phyloP scores from a whole-genome alignment of 2,888 invertebrate genomes.

The Macropis europaea region DNA sequence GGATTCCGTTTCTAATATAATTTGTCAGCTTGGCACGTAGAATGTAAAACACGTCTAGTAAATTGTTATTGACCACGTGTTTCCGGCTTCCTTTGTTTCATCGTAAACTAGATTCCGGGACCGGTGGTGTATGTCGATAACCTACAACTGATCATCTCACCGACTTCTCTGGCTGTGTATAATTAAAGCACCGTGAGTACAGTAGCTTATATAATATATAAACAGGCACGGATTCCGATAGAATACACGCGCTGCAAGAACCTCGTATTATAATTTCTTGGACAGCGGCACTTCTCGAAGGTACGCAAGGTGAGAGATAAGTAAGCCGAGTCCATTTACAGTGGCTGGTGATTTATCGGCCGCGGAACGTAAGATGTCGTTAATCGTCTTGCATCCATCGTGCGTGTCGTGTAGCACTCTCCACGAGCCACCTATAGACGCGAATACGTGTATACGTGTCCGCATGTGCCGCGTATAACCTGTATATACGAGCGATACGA shows the following conservation, averaged over 20 bases:
- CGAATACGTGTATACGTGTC: not conserved
- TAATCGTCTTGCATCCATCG: slow-evolving; percentile 47
- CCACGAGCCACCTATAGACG: not conserved
- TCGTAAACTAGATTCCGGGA: not conserved
- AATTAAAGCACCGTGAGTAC: not conserved
- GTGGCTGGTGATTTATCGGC: slow-evolving; percentile 49
- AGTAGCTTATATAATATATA: slow-evolving; percentile 13
- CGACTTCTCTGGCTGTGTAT: not conserved
- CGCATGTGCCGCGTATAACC: not conserved
- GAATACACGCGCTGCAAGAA: not conserved
- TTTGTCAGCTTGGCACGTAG: not conserved
- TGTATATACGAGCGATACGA: slow-evolving; percentile 3
- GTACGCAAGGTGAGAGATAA: slow-evolving; percentile 44
- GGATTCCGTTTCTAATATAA: not conserved
- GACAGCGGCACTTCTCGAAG: slow-evolving; percentile 12
- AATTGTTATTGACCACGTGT: not conserved
- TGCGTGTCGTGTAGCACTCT: slow-evolving; percentile 15
- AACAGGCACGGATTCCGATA: not conserved
- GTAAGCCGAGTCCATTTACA: slow-evolving; percentile 47
- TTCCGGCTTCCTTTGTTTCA: not conserved
- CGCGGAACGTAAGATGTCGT: slow-evolving; percentile 51
- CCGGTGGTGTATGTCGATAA: not conserved
- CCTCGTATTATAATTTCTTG: slow-evolving; percentile 31
- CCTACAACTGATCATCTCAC: not conserved
- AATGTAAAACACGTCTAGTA: not conserved